Percentiles rank a stretch among this genome's conserved stretches.
phyloP scores from a whole-genome alignment of 2,888 invertebrate species.

The Mythimna loreyi region DNA sequence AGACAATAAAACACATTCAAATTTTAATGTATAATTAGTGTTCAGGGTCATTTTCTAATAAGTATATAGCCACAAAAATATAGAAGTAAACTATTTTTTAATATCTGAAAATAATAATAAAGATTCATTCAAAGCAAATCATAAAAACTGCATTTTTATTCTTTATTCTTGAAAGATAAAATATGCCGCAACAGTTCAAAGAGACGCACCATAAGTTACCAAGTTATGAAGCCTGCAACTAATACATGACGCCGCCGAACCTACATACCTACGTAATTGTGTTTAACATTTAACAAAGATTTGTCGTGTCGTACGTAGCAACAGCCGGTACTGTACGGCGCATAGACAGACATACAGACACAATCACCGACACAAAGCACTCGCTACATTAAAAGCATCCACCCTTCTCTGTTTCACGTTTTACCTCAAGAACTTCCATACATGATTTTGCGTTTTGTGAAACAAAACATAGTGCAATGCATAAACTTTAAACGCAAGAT shows the following conservation, averaged over 20 bases:
- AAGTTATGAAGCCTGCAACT: slow-evolving; percentile 22
- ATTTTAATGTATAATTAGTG: slow-evolving; percentile 16
- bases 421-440: slow-evolving; percentile 87
- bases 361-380: slow-evolving; percentile 77
- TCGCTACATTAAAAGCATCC: slow-evolving; percentile 73
- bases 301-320: slow-evolving; percentile 39
- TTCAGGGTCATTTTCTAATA: neutral
- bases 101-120: neutral
- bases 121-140: neutral
- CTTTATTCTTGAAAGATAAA: neutral
- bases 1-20: slow-evolving; percentile 25
- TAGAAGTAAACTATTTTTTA: neutral
- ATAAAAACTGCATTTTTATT: neutral
- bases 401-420: slow-evolving; percentile 81
- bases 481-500: slow-evolving; percentile 90
- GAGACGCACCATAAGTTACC: slow-evolving; percentile 25
- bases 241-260: slow-evolving; percentile 26
- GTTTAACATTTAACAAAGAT: slow-evolving; percentile 55
- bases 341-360: slow-evolving; percentile 62
- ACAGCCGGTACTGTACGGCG: slow-evolving; percentile 15
- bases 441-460: slow-evolving; percentile 88
- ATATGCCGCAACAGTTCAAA: slow-evolving; percentile 15
- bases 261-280: slow-evolving; percentile 33
- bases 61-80: too few relatives aligned
- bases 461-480: slow-evolving; percentile 90